A percentile compares a stretch with the other conserved stretches of the same genome.
Conservation (phyloP, 2,888 invertebrate genomes). For the Melinaea marsaeus region DNA sequence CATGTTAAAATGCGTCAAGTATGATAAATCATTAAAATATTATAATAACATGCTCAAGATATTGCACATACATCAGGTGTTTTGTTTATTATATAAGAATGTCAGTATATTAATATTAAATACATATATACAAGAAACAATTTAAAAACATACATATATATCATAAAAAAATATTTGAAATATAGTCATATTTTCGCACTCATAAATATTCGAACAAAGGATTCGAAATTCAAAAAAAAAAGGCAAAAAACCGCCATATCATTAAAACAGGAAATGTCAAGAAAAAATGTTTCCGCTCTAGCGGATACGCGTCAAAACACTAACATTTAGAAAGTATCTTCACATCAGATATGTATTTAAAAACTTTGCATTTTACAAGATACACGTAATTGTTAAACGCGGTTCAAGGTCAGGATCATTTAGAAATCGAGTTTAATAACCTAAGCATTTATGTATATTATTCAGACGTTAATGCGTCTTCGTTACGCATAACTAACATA, state of each 20-base stretch:
- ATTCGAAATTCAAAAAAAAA: conserved; percentile 1
- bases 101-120: background rate
- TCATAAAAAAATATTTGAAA: no score
- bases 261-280: conserved; percentile 41
- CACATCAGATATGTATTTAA: conserved; percentile 2
- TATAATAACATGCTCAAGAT: conserved; percentile 28
- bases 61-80: conserved; percentile 7
- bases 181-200: no score
- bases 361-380: conserved; percentile 5
- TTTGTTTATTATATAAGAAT: conserved; percentile 11
- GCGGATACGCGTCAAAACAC: conserved; percentile 48
- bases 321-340: background rate
- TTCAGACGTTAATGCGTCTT: background rate
- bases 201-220: background rate
- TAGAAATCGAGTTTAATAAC: conserved; percentile 4
- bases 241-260: conserved; percentile 19
- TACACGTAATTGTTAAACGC: background rate
- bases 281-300: conserved; percentile 45
- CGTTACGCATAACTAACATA: background rate
- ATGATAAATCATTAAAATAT: conserved; percentile 41
- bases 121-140: background rate
- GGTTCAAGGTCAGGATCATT: background rate
- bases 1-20: conserved; percentile 41
- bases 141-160: no score
- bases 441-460: background rate